phyloP scores from a whole-genome alignment of 2,797 vertebrate genomes.

The Lacerta viridis region DNA sequence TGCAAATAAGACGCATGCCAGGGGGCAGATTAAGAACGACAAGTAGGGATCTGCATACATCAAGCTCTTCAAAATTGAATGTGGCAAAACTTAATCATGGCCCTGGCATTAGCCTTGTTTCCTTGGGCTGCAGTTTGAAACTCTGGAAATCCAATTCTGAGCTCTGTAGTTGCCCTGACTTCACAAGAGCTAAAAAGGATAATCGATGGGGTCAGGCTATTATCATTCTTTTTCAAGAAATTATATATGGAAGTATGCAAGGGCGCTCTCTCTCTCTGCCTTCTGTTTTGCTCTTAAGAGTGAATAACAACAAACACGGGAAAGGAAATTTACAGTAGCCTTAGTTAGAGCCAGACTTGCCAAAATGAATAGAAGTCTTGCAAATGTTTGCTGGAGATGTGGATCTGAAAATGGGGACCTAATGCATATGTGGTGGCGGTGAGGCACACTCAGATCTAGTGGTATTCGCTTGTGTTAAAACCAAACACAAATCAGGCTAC shows the following conservation, averaged over 20 bases:
- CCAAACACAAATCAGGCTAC: neutral
- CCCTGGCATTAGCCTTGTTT: neutral
- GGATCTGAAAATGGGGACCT: too few species aligned
- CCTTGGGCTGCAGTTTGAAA: neutral
- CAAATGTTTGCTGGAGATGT: too few species aligned
- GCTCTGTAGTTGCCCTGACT: neutral
- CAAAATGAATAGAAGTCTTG: too few species aligned
- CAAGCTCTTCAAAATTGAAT: conserved; percentile 14
- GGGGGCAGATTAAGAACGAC: conserved; percentile 30
- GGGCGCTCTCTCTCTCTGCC: neutral
- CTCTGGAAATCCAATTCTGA: neutral
- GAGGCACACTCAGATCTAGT: neutral
- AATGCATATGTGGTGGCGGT: too few species aligned
- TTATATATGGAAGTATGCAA: neutral
- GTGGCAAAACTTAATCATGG: conserved; percentile 11
- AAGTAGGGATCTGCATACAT: conserved; percentile 14
- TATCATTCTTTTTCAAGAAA: neutral
- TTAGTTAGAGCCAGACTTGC: too few species aligned
- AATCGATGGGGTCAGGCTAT: neutral
- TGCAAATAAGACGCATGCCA: conserved; percentile 28
- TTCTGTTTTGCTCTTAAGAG: neutral
- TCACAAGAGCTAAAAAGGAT: neutral
- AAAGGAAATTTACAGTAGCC: conserved; percentile 20
- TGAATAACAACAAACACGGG: neutral
- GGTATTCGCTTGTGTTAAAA: too few species aligned